Evolutionary conservation across 2,797 vertebrate species (phyloP), one percentile per base, ranked within the genome.

Genomic region (Triplophysa bombifrons): DNA sequence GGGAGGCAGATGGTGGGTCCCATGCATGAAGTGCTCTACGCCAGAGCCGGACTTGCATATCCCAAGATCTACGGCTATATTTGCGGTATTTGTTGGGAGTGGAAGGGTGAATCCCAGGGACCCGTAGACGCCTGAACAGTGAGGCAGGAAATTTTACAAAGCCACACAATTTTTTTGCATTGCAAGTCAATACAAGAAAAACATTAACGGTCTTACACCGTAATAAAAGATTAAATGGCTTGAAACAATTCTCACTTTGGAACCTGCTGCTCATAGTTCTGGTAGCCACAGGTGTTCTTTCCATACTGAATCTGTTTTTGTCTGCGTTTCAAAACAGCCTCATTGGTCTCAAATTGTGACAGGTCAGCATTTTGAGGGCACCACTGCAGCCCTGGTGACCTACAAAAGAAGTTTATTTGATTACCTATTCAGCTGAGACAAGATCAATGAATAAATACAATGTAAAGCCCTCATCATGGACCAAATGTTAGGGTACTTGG

Each of bases 291-390:
- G 12, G 94, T 95, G 88, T 93, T 90, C 85, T 95, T 95, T 12
- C 95, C 94, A 22, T 96, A 96, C 85, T 95, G 93, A 86, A 95
- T 94, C 89, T 96, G 95, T 80, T 96, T 96, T 88, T 95, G 94
- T 44, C 93, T 79, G 22, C 93, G 87, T 81, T 92, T 93, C 82
- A 95, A 88, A 56, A 95, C 91, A 0, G 83, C 90, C 2, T 93
- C 88, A 51, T 96, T 94, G 51, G 91, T 95, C 86, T 96, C 93
- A 0, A 87, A 88, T 78, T 93, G 93, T 77, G 84, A 83, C 0
- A 88, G 86, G 78, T 91, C 92, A 16, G 4, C 55, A 60, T n/a
- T 5, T 58, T 88, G 90, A 4, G 83, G 67, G 53, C 55, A 71
- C 72, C 84, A 83, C 38, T 73, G 69, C 3, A 61, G 25, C 34